Evolutionary conservation across 2,113 vertebrate genomes (phyloP), one percentile per base, ranked within the genome.

Genomic region (Otolemur garnettii): DNA sequence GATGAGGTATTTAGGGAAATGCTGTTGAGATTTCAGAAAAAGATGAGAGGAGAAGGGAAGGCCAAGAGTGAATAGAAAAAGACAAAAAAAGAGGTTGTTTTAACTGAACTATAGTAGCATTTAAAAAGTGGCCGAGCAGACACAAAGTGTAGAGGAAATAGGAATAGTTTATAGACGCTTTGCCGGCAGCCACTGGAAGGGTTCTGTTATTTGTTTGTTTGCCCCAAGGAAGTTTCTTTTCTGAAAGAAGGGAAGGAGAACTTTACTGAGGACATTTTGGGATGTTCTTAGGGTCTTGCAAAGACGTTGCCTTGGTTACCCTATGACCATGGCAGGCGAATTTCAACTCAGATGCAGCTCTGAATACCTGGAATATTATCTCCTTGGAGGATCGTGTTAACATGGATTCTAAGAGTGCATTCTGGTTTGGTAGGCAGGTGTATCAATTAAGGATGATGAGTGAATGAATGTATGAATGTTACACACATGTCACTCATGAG

Each of bases 101-200:
- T 95, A 91, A 75, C 78, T 84, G 89, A 91, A 80, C 35, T 78
- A 15, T 11, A 18, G 30, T 78, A 75, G 66, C 0, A 0, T 94
- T 97, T 95, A 68, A 96, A 95, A 97, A 83, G 94, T 95, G 83
- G 22, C 30, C 19, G 68, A 69, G n/a, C 38, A 84, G 79, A 94
- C 30, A 82, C 60, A 83, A 87, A 74, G 83, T 79, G 74, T 62
- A 93, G 55, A 60, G 53, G 62, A 90, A 86, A 84, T 2, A 12
- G 38, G 74, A 85, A 68, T 62, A 71, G 9, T 81, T 72, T 90
- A 83, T 77, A 74, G 83, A 60, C 53, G 90, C 50, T 38, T 13
- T 53, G 21, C 62, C 30, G 21, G 62, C 26, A 80, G 69, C 14
- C 11, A 7, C 45, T 0, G 2, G 38, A 92, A 55, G 22, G 69